Base-by-base conservation (phyloP, 2,113 vertebrate genomes). In the Galemys pyrenaicus region DNA sequence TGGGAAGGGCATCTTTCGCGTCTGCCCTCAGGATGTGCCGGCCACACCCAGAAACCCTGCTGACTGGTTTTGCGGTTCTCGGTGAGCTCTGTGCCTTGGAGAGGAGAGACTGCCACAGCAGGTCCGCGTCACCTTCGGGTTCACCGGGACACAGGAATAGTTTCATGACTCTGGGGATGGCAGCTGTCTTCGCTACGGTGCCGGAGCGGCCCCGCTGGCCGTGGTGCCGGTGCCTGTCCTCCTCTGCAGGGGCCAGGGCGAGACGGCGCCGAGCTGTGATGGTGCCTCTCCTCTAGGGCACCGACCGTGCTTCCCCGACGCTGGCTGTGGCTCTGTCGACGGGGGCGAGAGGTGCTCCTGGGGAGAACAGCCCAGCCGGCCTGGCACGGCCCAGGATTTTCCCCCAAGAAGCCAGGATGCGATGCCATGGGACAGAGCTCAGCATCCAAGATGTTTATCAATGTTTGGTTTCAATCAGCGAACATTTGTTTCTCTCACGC, bases 381-480 rank as follows among this genome's bases (percentile, higher is more conserved):
- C 51, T 39, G 58, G 2, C 26, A 1, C 85, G 13, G 28, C 82
- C 84, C 39, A 68, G 32, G 30, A 51, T 87, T 49, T 83, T 90
- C 74, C 60, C 90, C 75, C 87, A 4, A 71, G 92, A 95, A 86
- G 51, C 15, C 81, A 92, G 80, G 70, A 85, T 68, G 93, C 54
- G 37, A 80, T 32, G 32, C 35, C 58, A 80, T 71, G 39, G 2
- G 13, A 12, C 49, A 86, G 89, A 39, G 77, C 44, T 71, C 58
- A 58, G 28, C 39, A 68, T 90, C 68, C 92, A 89, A 60, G 77
- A 19, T 81, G 20, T 70, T 62, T 44, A 81, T 81, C 77, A 68
- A 65, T 49, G 51, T 89, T 96, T 89, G 74, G n/a, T 26, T 92
- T 92, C 8, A 75, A 67, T 70, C 73, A 68, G 24, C 44, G 67